Conservation (phyloP, 23 tunicate genomes). For the Phallusia fumigata region DNA sequence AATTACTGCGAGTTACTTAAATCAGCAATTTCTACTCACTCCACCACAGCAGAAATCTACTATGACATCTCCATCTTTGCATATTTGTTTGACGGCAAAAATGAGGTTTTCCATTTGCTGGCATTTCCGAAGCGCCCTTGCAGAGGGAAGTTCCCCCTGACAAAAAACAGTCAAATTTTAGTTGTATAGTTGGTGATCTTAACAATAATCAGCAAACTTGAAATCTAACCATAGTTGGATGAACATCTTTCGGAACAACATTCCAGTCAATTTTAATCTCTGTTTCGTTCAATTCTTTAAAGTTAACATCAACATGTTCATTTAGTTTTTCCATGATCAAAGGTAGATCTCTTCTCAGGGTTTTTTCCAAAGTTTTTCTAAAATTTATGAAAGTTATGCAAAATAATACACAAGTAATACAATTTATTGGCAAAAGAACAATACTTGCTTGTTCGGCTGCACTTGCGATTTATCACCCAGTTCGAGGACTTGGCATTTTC, state of each 20-base stretch:
- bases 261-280: constrained; percentile 53
- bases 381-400: not conserved
- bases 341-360: constrained; percentile 72
- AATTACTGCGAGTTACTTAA: not conserved
- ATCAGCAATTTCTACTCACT: constrained; percentile 36
- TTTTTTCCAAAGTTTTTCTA: constrained; percentile 48
- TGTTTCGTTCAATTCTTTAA: constrained; percentile 23
- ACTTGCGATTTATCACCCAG: not conserved
- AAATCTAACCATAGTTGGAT: constrained; percentile 57
- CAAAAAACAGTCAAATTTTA: too few species aligned
- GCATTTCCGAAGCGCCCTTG: constrained; percentile 85
- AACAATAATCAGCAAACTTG: too few species aligned
- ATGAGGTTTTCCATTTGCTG: constrained; percentile 87
- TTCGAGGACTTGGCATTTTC: constrained; percentile 38
- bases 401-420: not conserved
- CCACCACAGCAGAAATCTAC: constrained; percentile 99
- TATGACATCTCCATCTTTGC: constrained; percentile 60
- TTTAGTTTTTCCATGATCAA: constrained; percentile 33
- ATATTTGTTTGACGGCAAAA: constrained; percentile 34
- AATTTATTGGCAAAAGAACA: not conserved
- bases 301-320: not conserved
- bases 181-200: not conserved
- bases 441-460: not conserved
- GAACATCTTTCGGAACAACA: constrained; percentile 49
- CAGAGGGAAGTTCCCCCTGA: constrained; percentile 64